Evolutionary conservation across 2,888 invertebrate species (phyloP), one percentile per base, ranked within the genome.

Genomic region (Orthosia incerta): DNA sequence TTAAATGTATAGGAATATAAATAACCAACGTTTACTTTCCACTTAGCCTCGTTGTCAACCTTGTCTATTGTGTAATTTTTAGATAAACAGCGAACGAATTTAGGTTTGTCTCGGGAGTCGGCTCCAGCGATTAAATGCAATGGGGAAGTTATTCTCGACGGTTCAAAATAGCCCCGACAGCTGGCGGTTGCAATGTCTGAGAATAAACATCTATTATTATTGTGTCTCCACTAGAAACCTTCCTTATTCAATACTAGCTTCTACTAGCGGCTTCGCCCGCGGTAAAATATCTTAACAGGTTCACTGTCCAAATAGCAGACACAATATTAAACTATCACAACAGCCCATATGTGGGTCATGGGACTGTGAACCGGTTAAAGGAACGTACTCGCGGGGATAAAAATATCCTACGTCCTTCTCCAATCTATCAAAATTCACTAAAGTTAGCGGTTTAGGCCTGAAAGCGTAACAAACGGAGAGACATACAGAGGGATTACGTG

Each of bases 401-500:
- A 39, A 39, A 39, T 39, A 39, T 39, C 9, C 31, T 31, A 31
- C 31, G 31, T 31, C 31, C 31, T 31, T 31, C 31, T 0, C 5
- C 31, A 31, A 31, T 31, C 31, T 31, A 7, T 31, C 31, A 31
- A 31, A 31, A 31, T 31, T 7, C 31, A 31, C 31, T 7, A 7
- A 31, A 31, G 39, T 39, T 39, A 39, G 39, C 39, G 9, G 1
- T 39, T 39, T 39, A 39, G 39, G 7, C 9, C 39, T 39, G 26
- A 31, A 31, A 31, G 31, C 31, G 31, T 31, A 31, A 39, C 39
- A 39, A 39, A 39, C 9, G 39, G 39, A 39, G 9, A 39, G 39
- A 39, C 39, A 39, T 1, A 83, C 76, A 81, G 75, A 84, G 70
- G 80, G 78, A 86, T 83, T 77, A 76, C 80, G 72, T 81, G 62